These are phyloP conservation scores for Stigmatopora argus DNA, from an alignment of 2,113 vertebrate genomes.

Conservation along the genomic window DNA sequence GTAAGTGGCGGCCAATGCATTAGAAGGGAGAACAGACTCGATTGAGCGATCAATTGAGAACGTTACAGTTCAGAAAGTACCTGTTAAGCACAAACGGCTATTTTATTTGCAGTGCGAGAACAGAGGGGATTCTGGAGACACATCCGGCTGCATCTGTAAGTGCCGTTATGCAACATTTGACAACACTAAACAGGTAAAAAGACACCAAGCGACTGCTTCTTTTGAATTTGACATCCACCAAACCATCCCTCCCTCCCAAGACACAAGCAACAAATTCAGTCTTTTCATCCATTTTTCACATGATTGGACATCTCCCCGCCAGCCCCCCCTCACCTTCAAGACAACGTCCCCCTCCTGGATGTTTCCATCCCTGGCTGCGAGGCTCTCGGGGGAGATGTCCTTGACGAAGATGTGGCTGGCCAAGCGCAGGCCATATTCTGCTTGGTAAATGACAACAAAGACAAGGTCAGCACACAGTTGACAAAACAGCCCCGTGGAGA, in stretches of 20 bases:
- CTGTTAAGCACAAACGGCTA: not conserved
- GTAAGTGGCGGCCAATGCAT: too few relatives aligned
- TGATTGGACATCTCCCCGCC: not conserved
- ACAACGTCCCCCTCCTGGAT: constrained; percentile 99
- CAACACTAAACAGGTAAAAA: not conserved
- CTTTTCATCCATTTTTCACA: not conserved
- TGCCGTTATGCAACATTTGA: constrained; percentile 11
- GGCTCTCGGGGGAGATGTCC: constrained; percentile 98
- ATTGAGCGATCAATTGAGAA: not conserved
- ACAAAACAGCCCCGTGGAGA: constrained; percentile 27
- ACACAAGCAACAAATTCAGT: constrained; percentile 7
- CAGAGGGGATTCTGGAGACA: constrained; percentile 5
- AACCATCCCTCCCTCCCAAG: not conserved
- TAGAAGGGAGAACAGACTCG: not conserved
- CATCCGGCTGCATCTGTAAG: not conserved
- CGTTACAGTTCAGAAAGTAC: constrained; percentile 1
- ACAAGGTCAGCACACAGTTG: constrained; percentile 66
- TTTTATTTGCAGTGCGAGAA: constrained; percentile 9
- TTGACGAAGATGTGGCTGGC: constrained; percentile 99
- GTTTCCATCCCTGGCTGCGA: constrained; percentile 96
- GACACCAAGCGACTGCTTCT: not conserved
- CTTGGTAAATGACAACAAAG: constrained; percentile 72
- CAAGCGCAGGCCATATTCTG: constrained; percentile 97
- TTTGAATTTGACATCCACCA: not conserved
- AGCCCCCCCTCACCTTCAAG: constrained; percentile 80